Evolutionary conservation across 2,113 vertebrate species (phyloP).

Genomic region (Hassar affinis): DNA sequence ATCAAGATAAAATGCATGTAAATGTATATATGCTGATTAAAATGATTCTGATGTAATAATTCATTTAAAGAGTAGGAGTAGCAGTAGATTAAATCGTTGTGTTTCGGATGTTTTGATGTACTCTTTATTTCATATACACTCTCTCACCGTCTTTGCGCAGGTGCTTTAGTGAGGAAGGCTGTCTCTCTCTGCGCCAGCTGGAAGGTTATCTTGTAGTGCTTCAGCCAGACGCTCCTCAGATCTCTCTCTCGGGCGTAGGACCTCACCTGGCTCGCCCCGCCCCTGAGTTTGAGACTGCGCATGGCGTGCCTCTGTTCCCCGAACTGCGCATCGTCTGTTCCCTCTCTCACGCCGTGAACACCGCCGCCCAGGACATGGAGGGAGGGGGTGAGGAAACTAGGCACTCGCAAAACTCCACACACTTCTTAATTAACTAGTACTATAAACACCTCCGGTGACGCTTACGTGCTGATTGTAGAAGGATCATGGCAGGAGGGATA

Average conservation of each 20-base stretch:
- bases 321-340: conserved; percentile 92
- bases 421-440: neutral
- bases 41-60: neutral
- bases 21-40: neutral
- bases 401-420: neutral
- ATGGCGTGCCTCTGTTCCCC: conserved; percentile 88
- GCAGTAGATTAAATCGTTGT: neutral
- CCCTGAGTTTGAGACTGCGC: conserved; percentile 83
- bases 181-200: conserved; percentile 88
- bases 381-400: conserved; percentile 70
- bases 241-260: conserved; percentile 85
- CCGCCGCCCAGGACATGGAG: conserved; percentile 77
- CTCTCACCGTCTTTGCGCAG: conserved; percentile 61
- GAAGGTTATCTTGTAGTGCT: conserved; percentile 96
- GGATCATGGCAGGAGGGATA: neutral
- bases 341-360: conserved; percentile 84
- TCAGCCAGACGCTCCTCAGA: conserved; percentile 94
- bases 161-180: conserved; percentile 96
- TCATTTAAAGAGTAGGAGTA: neutral
- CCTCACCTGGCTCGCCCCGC: conserved; percentile 87
- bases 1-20: too few relatives aligned
- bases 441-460: neutral
- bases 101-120: neutral
- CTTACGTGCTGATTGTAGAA: neutral
- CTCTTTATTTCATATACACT: neutral